Percentiles rank a stretch among this genome's conserved stretches.
These are phyloP conservation scores for Callinectes sapidus DNA, from an alignment of 2,888 invertebrate species.

Conservation along the genomic window DNA sequence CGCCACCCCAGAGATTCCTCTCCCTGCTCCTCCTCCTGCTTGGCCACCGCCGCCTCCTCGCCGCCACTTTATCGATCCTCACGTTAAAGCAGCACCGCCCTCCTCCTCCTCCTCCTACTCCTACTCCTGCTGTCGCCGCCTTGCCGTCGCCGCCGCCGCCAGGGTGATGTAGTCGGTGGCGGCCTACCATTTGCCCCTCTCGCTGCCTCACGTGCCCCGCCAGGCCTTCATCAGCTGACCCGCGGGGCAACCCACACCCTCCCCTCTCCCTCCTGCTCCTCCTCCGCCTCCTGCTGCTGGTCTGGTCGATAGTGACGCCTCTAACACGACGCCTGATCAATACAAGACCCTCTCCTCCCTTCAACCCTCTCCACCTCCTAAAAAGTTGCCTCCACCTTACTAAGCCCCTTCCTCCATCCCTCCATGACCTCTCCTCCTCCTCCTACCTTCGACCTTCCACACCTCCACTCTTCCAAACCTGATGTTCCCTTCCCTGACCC, in stretches of 20 bases:
- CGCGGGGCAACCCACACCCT: not conserved
- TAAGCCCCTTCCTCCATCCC: not conserved
- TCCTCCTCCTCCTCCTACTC: constrained; percentile 9
- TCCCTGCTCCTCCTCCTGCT: not conserved
- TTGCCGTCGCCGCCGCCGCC: not conserved
- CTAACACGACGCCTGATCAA: constrained; percentile 11
- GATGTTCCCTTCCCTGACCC: not conserved
- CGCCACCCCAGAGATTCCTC: not conserved
- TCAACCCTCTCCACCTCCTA: constrained; percentile 23
- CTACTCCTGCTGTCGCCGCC: not conserved
- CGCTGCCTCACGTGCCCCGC: constrained; percentile 13
- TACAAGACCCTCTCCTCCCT: constrained; percentile 30
- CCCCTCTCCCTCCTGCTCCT: not conserved
- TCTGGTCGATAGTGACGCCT: constrained; percentile 24
- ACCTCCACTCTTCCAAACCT: constrained; percentile 1
- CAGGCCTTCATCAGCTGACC: constrained; percentile 4
- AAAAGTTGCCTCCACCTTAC: constrained; percentile 1
- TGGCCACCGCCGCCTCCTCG: constrained; percentile 4
- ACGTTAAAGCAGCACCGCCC: constrained; percentile 30
- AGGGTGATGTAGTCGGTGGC: not conserved
- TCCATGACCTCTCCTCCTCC: not conserved
- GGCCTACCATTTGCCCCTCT: not conserved
- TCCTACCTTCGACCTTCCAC: not conserved
- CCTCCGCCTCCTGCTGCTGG: not conserved
- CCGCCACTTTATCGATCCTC: constrained; percentile 29